Evolutionary conservation across 2,113 vertebrate genomes (phyloP).

Genomic region (Takifugu bimaculatus): DNA sequence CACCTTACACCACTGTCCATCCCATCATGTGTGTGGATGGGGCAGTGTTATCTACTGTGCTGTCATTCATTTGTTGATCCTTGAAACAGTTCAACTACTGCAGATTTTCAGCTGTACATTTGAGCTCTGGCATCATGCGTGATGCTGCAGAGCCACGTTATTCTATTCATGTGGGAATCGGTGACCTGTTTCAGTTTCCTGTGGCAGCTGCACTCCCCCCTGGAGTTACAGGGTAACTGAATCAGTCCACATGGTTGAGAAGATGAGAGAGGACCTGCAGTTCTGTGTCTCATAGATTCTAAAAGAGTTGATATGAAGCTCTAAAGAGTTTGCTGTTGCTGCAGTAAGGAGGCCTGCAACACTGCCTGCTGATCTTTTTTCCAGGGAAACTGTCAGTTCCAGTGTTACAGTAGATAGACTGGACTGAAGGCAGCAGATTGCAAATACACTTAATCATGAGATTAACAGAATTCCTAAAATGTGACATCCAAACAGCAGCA

Average conservation of each 20-base stretch:
- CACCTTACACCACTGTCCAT: no score
- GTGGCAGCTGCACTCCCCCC: constrained; percentile 21
- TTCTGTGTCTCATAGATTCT: constrained; percentile 37
- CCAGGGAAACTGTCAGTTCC: constrained; percentile 20
- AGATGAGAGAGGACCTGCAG: constrained; percentile 7
- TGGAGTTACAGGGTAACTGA: constrained; percentile 46
- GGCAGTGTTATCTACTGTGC: no score
- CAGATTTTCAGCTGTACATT: neutral
- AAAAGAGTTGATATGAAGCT: constrained; percentile 47
- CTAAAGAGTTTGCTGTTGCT: constrained; percentile 29
- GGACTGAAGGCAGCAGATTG: neutral
- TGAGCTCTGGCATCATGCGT: constrained; percentile 17
- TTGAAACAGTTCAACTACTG: no score
- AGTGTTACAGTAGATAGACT: neutral
- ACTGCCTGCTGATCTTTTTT: constrained; percentile 20
- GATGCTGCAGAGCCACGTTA: no score
- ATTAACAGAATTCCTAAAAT: neutral
- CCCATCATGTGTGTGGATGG: no score
- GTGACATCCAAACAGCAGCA: no score
- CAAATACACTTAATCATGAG: neutral
- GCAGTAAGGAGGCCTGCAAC: constrained; percentile 24
- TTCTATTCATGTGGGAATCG: constrained; percentile 15
- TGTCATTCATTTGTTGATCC: no score
- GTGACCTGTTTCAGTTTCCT: constrained; percentile 23
- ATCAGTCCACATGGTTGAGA: constrained; percentile 20